These are phyloP conservation scores for Bubo scandiacus DNA, from an alignment of 2,113 vertebrate species.

Conservation along the genomic window DNA sequence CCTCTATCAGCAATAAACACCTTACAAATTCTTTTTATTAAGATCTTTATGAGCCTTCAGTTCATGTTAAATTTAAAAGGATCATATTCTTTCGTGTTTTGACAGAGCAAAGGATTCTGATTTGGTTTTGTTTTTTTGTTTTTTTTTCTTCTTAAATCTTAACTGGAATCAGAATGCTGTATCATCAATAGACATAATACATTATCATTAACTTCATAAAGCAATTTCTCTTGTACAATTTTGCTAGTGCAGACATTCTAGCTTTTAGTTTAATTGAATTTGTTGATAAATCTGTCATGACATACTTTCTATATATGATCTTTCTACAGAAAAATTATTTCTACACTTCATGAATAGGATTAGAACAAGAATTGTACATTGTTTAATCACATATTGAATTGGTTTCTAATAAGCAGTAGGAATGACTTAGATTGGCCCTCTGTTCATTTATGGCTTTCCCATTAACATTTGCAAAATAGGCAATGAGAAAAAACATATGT, in stretches of 20 bases:
- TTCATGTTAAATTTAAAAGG: neutral
- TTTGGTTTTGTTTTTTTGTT: neutral
- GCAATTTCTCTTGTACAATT: conserved; percentile 5
- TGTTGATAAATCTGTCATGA: conserved; percentile 52
- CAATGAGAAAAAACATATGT: neutral
- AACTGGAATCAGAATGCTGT: neutral
- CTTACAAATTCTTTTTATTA: neutral
- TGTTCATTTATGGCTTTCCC: neutral
- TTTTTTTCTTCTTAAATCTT: neutral
- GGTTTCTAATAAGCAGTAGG: neutral
- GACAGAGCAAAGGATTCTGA: neutral
- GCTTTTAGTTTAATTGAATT: conserved; percentile 59
- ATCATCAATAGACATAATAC: neutral
- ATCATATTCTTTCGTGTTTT: neutral
- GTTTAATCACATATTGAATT: neutral
- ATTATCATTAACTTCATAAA: conserved; percentile 3
- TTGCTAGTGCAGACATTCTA: neutral
- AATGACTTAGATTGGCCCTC: neutral
- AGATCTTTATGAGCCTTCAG: neutral
- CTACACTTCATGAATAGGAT: neutral
- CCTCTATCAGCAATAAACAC: neutral
- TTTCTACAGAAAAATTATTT: neutral
- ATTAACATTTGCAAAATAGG: neutral
- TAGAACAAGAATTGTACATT: neutral
- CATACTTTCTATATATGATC: neutral